Evolutionary conservation across 53 echinoderm and acorn worm species (phyloP).

Genomic region (Astropecten irregularis): DNA sequence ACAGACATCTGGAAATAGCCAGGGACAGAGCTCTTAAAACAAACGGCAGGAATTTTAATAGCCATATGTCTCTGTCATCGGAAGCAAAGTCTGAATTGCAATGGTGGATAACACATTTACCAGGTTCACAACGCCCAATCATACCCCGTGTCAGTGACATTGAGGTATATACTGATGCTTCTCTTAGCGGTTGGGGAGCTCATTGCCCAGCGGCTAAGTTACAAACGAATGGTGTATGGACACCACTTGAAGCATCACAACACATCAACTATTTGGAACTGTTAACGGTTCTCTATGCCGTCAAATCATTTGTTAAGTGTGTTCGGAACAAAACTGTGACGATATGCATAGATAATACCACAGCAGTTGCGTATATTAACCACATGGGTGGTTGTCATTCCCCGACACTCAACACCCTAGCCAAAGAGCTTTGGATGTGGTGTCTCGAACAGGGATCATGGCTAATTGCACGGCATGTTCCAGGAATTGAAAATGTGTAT

Average conservation of each 20-base stretch:
- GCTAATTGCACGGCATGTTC: conserved; percentile 18
- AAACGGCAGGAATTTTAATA: not conserved
- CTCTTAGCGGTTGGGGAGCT: not conserved
- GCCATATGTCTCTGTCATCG: not conserved
- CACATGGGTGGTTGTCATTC: not conserved
- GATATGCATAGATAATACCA: not conserved
- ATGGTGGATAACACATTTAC: conserved; percentile 4
- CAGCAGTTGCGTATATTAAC: no score
- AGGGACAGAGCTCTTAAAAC: not conserved
- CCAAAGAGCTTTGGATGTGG: not conserved
- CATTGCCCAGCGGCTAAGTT: not conserved
- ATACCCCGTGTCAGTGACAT: not conserved
- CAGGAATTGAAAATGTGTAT: not conserved
- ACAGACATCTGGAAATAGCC: conserved; percentile 1
- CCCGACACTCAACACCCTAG: not conserved
- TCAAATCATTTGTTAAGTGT: not conserved
- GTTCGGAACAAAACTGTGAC: not conserved
- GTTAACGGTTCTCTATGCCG: no score
- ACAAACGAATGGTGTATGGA: not conserved
- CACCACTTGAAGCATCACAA: not conserved
- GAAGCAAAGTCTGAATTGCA: not conserved
- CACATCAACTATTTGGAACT: not conserved
- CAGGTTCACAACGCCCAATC: not conserved
- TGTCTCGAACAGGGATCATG: not conserved
- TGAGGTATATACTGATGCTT: not conserved